Percentiles rank a stretch among this genome's conserved stretches.
Evolutionary conservation across 2,113 vertebrate species (phyloP).

Genomic region (Jacana jacana): DNA sequence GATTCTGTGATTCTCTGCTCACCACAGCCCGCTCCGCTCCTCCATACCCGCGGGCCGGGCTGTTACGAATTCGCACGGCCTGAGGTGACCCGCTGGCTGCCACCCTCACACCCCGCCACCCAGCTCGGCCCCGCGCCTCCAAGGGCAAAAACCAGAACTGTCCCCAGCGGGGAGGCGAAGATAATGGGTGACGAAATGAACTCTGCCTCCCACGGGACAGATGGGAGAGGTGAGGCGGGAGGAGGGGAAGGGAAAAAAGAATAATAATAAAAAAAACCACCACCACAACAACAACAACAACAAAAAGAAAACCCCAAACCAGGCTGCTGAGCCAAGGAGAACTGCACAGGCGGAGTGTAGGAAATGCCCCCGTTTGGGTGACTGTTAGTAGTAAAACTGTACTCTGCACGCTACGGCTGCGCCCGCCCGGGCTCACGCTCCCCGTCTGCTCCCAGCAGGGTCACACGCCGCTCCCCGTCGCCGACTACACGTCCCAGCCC

Average conservation of each 20-base stretch:
- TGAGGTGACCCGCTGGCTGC: conserved; percentile 44
- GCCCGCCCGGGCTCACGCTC: neutral
- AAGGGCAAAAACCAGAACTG: conserved; percentile 10
- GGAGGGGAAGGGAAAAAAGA: neutral
- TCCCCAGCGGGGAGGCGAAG: conserved; percentile 48
- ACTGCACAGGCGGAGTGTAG: neutral
- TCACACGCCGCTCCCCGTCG: neutral
- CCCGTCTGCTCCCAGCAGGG: neutral
- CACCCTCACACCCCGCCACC: conserved; percentile 36
- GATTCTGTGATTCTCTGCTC: neutral
- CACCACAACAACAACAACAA: too few species aligned
- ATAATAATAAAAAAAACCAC: too few species aligned
- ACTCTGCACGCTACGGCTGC: conserved; percentile 24
- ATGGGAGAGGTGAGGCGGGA: conserved; percentile 42
- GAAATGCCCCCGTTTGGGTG: conserved; percentile 47
- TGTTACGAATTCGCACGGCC: conserved; percentile 45
- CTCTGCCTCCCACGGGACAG: conserved; percentile 58
- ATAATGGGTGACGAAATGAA: conserved; percentile 57
- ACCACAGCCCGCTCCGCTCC: conserved; percentile 19
- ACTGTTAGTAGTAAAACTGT: conserved; percentile 40
- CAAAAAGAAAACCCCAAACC: neutral
- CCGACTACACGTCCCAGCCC: neutral
- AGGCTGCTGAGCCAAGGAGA: neutral
- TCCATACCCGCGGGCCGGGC: conserved; percentile 11
- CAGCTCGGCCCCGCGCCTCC: neutral